Percentiles rank a stretch among this genome's conserved stretches.
Evolutionary conservation across 2,797 vertebrate genomes (phyloP).

Genomic region (Poeciliopsis paucimaculata): DNA sequence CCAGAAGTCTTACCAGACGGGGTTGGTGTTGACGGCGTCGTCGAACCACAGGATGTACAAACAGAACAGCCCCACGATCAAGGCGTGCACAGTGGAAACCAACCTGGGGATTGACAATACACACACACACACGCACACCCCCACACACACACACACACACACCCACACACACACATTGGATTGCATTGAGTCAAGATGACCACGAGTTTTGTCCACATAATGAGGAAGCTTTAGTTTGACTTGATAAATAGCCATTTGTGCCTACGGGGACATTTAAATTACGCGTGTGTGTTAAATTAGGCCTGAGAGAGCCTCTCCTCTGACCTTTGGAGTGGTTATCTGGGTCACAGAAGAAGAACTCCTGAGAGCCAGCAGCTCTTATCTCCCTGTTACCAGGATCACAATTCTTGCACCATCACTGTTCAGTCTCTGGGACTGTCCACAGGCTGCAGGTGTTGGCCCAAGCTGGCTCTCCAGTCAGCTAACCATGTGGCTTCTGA

Average conservation of each 20-base stretch:
- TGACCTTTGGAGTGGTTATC: conserved; percentile 70
- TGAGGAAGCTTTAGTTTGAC: neutral
- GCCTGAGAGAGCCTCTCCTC: conserved; percentile 1
- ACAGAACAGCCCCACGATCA: conserved; percentile 85
- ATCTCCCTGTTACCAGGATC: conserved; percentile 43
- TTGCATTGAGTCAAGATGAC: conserved; percentile 1
- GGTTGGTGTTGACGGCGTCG: conserved; percentile 81
- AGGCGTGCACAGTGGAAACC: conserved; percentile 84
- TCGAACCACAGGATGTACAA: conserved; percentile 86
- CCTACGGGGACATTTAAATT: conserved; percentile 7
- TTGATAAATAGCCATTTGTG: conserved; percentile 1
- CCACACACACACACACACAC: neutral
- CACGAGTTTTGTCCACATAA: neutral
- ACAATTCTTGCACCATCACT: conserved; percentile 31
- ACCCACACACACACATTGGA: neutral
- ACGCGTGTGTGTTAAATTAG: conserved; percentile 15
- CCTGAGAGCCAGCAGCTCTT: conserved; percentile 42
- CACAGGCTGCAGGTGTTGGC: neutral
- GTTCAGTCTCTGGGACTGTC: conserved; percentile 6
- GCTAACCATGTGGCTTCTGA: neutral
- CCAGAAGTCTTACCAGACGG: conserved; percentile 81
- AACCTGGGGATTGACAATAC: conserved; percentile 58
- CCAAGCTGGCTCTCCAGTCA: neutral
- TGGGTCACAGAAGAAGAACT: conserved; percentile 38
- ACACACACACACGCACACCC: conserved; percentile 24